These are phyloP conservation scores for Dendrocincla fuliginosa DNA, from an alignment of 2,797 vertebrate species.

Conservation along the genomic window DNA sequence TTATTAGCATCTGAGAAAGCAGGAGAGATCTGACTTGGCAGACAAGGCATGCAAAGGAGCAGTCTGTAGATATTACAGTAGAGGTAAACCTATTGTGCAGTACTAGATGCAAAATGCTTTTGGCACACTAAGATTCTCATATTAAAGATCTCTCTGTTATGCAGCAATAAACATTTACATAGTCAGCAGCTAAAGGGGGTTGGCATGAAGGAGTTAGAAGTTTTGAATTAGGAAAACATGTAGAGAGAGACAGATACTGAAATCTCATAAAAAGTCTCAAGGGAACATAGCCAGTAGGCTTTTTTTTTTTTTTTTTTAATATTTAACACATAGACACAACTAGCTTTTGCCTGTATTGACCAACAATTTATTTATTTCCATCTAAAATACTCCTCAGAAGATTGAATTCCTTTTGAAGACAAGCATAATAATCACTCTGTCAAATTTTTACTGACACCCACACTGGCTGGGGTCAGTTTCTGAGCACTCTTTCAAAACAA, in stretches of 20 bases:
- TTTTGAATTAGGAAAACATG: neutral
- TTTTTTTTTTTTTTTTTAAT: neutral
- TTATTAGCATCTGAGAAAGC: neutral
- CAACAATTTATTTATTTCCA: neutral
- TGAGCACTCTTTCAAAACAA: neutral
- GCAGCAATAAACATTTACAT: neutral
- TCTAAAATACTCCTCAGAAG: neutral
- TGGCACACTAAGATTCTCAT: neutral
- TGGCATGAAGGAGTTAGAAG: neutral
- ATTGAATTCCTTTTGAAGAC: neutral
- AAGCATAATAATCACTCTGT: neutral
- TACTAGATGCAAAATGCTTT: neutral
- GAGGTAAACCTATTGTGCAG: neutral
- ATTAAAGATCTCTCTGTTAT: neutral
- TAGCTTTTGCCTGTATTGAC: neutral
- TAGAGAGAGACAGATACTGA: neutral
- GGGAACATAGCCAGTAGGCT: neutral
- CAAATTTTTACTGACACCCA: neutral
- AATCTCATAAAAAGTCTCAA: neutral
- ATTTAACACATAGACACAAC: neutral
- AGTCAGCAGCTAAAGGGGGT: neutral
- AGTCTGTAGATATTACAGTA: neutral
- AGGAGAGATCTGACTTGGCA: neutral
- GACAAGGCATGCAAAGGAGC: neutral
- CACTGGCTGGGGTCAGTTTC: neutral